Evolutionary conservation across 2,797 vertebrate genomes (phyloP), one percentile per base, ranked within the genome.

Genomic region (Picus viridis): DNA sequence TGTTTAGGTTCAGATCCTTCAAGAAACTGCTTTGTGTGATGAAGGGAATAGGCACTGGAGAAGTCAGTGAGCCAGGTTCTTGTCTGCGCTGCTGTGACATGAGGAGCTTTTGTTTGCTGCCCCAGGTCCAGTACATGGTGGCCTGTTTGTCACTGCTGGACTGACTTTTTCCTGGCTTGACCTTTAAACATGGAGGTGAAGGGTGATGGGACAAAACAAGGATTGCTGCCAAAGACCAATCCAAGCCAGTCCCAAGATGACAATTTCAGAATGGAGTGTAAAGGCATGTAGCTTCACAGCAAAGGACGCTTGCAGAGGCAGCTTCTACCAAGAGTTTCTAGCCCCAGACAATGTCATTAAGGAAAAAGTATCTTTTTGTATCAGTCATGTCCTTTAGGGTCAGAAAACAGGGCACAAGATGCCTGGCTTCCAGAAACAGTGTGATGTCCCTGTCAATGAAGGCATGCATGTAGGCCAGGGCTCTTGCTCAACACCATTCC

Each of bases 31-130:
- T 53, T 54, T 49, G 14, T 34, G 53, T 15, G 58, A 61, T 65
- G 64, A 58, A 79, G 72, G 39, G 63, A 82, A 29, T 51, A 69
- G 73, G 27, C 27, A 18, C 47, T 24, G 53, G 17, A 27, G 20
- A 83, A 70, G 19, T 29, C 64, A 59, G 32, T 8, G 36, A 87
- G 30, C 9, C 67, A 71, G 18, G 12, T 29, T 77, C 36, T 53
- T 32, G 3, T 6, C 18, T 56, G 62, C 57, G 23, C 61, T 56
- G 18, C 13, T 61, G 69, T 39, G 69, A 54, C 0, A 0, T 2
- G 12, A 90, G 39, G 3, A 10, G 17, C 23, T 45, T 62, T n/a
- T 45, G n/a, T 56, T 32, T 6, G 1, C 70, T 78, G 56, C n/a
- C 54, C 43, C 18, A 7, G 4, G 27, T 45, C 26, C 54, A n/a